Base-by-base conservation (phyloP, 2,113 vertebrate species). In the Azemiops feae region DNA sequence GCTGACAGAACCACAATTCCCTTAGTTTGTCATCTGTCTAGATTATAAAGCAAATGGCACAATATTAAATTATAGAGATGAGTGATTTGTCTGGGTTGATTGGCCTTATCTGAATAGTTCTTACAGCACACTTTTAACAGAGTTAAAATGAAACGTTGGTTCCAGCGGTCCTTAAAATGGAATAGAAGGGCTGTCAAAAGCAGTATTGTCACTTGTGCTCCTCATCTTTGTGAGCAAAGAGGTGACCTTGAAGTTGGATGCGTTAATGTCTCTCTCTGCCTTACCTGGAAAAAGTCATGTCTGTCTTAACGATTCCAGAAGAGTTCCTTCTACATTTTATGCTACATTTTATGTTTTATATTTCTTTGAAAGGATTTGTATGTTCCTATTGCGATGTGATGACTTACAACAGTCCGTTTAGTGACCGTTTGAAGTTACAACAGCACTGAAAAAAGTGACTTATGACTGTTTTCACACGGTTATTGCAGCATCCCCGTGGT, bases 191-290 rank as follows among this genome's bases (percentile, higher is more conserved):
- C 94, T 95, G 91, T 96, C 92, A 94, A 60, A 3, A 58, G 57
- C 23, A 93, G 94, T 95, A 74, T 92, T 95, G 94, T 93, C 94
- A 94, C 90, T 93, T 90, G 93, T 95, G 90, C 93, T 94, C 69
- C 93, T 93, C 92, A 93, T 95, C 91, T 69, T 0, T 91, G 53
- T 89, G 3, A 45, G 16, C 69, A 58, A 18, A 89, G 95, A 93
- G 94, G 92, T 97, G 94, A 97, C 97, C 96, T 96, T 96, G 96
- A 95, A 86, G 81, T 92, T 20, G 22, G 87, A 95, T 50, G 95
- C 90, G 9, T 93, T 89, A 92, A n/a, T 86, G 43, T 92, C 69
- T 92, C 81, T 90, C 95, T 93, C 50, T 92, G 20, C 90, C 89
- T 95, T 93, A 22, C 20, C 22, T 57, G 55, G 55, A 57, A 57